phyloP scores from a whole-genome alignment of 2,113 vertebrate species.

The Melanocharis versteri region DNA sequence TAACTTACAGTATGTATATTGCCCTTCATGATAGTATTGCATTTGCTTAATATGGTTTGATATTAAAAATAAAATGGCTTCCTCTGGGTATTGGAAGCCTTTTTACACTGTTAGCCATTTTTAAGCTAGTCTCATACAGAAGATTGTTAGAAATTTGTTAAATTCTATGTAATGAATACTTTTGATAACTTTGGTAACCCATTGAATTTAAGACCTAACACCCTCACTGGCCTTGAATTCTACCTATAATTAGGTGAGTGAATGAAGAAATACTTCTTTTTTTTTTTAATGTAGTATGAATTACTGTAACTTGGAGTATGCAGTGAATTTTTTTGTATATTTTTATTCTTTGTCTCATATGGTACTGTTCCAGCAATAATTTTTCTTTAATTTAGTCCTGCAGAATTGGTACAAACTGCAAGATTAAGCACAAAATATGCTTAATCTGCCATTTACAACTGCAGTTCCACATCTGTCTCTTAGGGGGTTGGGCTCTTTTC shows the following conservation, averaged over 20 bases:
- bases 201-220: not conserved
- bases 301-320: not conserved
- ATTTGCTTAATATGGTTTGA: not conserved
- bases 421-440: not conserved
- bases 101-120: slow-evolving; percentile 30
- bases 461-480: not conserved
- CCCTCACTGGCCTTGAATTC: not conserved
- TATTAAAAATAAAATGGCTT: slow-evolving; percentile 58
- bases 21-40: not conserved
- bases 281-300: not conserved
- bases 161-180: not conserved
- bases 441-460: not conserved
- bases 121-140: not conserved
- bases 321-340: not conserved
- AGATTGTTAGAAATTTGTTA: not conserved
- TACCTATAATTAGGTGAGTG: not conserved
- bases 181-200: not conserved
- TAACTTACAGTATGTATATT: not conserved
- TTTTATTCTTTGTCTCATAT: not conserved
- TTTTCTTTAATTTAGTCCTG: not conserved
- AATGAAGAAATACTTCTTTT: not conserved
- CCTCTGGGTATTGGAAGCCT: not conserved
- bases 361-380: not conserved
- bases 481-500: not conserved
- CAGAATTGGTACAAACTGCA: not conserved